Evolutionary conservation across 2,797 vertebrate species (phyloP).

Genomic region (Mus spretus): DNA sequence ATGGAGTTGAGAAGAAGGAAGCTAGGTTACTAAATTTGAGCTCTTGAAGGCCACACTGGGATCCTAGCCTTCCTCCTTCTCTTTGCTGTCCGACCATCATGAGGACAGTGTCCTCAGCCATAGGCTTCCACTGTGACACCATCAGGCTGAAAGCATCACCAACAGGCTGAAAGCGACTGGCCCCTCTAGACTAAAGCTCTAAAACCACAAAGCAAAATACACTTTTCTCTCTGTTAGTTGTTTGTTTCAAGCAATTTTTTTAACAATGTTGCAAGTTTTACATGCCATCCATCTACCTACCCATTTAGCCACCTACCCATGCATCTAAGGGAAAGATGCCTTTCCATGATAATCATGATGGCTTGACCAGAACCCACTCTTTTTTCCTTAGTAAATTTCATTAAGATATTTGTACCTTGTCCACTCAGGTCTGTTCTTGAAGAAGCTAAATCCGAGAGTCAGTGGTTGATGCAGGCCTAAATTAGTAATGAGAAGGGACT

Average conservation of each 20-base stretch:
- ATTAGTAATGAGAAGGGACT: background rate
- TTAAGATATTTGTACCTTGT: background rate
- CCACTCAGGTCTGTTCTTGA: background rate
- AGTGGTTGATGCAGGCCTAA: background rate
- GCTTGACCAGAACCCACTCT: background rate
- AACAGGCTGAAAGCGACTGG: background rate
- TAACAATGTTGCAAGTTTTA: background rate
- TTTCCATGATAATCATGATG: too few species aligned
- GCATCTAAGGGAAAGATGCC: background rate
- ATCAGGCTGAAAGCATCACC: too few species aligned
- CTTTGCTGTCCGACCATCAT: background rate
- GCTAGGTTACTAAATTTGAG: too few species aligned
- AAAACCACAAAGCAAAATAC: background rate
- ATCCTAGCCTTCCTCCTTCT: background rate
- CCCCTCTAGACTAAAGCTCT: too few species aligned
- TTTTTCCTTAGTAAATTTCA: background rate
- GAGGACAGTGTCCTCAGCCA: background rate
- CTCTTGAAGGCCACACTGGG: background rate
- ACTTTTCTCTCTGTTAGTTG: background rate
- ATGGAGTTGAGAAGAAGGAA: background rate
- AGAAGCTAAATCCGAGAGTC: background rate
- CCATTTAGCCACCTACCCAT: background rate
- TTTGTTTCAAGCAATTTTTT: background rate
- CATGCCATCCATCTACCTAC: background rate
- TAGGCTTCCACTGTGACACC: too few species aligned